Evolutionary conservation across 1,140 invertebrate species (phyloP).

Genomic region (Drosophila equinoxialis): DNA sequence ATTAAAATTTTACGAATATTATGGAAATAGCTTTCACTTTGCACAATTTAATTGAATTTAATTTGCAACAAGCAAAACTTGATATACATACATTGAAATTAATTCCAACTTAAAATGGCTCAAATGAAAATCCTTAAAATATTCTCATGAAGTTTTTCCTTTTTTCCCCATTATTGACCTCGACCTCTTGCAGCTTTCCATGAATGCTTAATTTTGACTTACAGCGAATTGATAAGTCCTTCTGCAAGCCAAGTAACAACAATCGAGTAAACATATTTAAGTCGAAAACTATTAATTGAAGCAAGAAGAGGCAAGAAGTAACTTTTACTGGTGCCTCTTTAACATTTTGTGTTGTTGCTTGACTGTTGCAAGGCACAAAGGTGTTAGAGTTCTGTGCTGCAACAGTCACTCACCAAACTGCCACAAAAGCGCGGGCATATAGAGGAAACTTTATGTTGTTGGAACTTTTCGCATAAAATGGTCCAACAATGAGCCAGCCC

Average conservation of each 20-base stretch:
- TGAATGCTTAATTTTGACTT: no score
- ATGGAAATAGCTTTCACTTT: no score
- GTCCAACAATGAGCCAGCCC: not conserved
- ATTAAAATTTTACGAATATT: no score
- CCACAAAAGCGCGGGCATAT: no score
- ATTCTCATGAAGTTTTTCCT: no score
- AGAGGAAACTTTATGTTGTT: not conserved
- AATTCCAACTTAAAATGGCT: no score
- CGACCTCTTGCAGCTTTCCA: no score
- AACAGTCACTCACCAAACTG: not conserved
- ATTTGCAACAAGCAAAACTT: no score
- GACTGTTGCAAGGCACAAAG: not conserved
- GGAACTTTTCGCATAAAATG: conserved; percentile 4
- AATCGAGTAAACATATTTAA: not conserved
- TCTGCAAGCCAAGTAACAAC: not conserved
- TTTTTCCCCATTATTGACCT: no score
- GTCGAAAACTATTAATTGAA: not conserved
- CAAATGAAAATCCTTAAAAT: no score
- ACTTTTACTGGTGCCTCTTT: not conserved
- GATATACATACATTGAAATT: no score
- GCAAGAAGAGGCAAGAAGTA: not conserved
- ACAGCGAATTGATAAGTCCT: not conserved
- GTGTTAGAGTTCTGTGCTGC: not conserved
- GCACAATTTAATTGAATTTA: no score
- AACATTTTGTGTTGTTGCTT: not conserved